Base-by-base conservation (phyloP, 2,113 vertebrate species). In the Oreochromis niloticus region DNA sequence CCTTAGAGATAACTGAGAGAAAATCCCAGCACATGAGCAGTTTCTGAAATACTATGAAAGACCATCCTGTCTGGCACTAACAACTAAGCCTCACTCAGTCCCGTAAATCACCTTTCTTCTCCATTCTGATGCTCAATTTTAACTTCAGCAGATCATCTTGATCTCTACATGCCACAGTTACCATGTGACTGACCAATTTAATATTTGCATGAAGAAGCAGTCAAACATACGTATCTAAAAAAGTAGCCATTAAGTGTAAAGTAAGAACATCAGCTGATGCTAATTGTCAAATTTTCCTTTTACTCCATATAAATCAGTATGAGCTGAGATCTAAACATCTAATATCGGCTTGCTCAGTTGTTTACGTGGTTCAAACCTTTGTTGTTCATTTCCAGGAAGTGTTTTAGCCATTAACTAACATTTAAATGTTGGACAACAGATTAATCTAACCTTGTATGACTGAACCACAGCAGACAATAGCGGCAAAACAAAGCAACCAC, bases 351-450 rank as follows among this genome's bases (percentile, higher is more conserved):
- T 22, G 66, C 34, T 43, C 12, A 43, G 27, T 17, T 61, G 27
- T 61, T 61, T 32, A 61, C 1, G 1, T 43, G 39, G n/a, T 41
- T 71, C 66, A 71, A 71, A 71, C 39, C 66, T 17, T 61, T 32
- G 27, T 30, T 57, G 56, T 43, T 71, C 0, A 0, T 43, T 43
- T 71, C 36, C 0, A 43, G n/a, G n/a, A 14, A 13, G 0, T 9
- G 36, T 0, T 9, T 43, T 14, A 43, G 36, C 3, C 57, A 61
- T 66, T 39, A 39, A 17, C 57, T 22, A 5, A 46, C 4, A 24
- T 73, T 46, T 27, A 71, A 71, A 0, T 71, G 3, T 71, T 13
- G n/a, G 7, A 24, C 57, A 61, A 61, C 57, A 61, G 16, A 34
- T 61, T 71, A 7, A 66, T 39, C 34, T 14, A 68, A 73, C n/a